Evolutionary conservation across 1,140 invertebrate genomes (phyloP).

Genomic region (Choristoneura fumiferana): DNA sequence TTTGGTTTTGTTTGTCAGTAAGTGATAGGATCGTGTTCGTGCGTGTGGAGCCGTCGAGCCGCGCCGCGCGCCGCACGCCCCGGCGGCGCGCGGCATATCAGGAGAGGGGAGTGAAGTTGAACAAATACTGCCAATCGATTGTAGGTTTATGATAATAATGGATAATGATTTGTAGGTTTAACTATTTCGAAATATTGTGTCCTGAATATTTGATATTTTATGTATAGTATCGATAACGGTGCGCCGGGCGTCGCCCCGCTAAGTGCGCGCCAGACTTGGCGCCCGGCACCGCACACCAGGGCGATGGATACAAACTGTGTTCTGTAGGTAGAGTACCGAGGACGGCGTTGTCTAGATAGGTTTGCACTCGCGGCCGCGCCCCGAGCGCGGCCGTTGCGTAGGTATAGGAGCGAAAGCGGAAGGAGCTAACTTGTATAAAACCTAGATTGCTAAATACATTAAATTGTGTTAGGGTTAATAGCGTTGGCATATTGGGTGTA

Average conservation of each 20-base stretch:
- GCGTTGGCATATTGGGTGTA: slow-evolving; percentile 70
- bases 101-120: slow-evolving; percentile 48
- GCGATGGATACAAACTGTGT: slow-evolving; percentile 74
- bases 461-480: slow-evolving; percentile 55
- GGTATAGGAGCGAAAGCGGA: slow-evolving; percentile 40
- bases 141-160: slow-evolving; percentile 68
- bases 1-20: neutral
- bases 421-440: slow-evolving; percentile 67
- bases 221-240: slow-evolving; percentile 67
- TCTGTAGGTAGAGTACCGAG: slow-evolving; percentile 74
- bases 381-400: slow-evolving; percentile 27
- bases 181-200: slow-evolving; percentile 72
- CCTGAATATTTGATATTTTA: slow-evolving; percentile 70
- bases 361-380: slow-evolving; percentile 47
- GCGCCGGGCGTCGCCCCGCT: slow-evolving; percentile 37
- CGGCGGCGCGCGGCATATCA: slow-evolving; percentile 28
- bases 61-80: too few relatives aligned
- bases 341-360: slow-evolving; percentile 72
- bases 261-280: too few relatives aligned
- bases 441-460: slow-evolving; percentile 71
- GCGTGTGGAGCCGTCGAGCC: too few relatives aligned
- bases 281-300: too few relatives aligned
- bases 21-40: slow-evolving; percentile 9
- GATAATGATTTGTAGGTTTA: slow-evolving; percentile 71
- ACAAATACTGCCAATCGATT: slow-evolving; percentile 75